These are phyloP conservation scores for Eucidaris tribuloides DNA, from an alignment of 35 echinoderm and acorn worm species.

Conservation along the genomic window DNA sequence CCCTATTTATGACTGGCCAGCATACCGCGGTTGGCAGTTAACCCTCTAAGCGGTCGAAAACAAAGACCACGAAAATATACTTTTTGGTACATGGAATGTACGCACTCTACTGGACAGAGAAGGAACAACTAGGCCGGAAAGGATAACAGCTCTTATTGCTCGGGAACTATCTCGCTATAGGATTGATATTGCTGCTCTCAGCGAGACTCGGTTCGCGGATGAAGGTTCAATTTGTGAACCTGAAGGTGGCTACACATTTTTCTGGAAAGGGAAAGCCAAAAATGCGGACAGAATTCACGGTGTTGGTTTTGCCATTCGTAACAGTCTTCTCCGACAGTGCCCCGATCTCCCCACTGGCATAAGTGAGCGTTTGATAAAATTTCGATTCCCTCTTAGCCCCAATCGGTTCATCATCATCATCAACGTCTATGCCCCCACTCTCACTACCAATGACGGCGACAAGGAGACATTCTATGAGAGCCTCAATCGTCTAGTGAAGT, in stretches of 20 bases:
- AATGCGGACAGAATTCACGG: not conserved
- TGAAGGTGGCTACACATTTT: constrained; percentile 23
- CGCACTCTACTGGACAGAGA: not conserved
- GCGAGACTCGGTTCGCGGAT: not conserved
- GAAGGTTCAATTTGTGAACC: not conserved
- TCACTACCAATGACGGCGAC: not conserved
- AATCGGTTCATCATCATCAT: not conserved
- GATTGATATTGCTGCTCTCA: constrained; percentile 26
- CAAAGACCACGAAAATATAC: too few relatives aligned
- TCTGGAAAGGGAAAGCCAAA: constrained; percentile 15
- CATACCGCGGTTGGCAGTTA: too few relatives aligned
- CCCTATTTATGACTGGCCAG: too few relatives aligned
- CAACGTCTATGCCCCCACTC: not conserved
- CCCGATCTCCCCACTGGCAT: not conserved
- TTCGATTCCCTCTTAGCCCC: not conserved
- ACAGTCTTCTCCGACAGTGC: not conserved
- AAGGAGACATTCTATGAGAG: not conserved
- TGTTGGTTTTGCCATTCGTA: not conserved
- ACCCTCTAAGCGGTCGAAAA: too few relatives aligned
- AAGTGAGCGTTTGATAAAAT: not conserved
- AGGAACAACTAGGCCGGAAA: not conserved
- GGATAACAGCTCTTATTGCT: constrained; percentile 1
- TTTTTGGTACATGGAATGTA: constrained; percentile 8
- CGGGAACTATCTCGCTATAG: not conserved
- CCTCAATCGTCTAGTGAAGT: not conserved